Percentiles rank a stretch among this genome's conserved stretches.
phyloP scores from a whole-genome alignment of 64 coral and sea anemone species.

The Actinia tenebrosa region DNA sequence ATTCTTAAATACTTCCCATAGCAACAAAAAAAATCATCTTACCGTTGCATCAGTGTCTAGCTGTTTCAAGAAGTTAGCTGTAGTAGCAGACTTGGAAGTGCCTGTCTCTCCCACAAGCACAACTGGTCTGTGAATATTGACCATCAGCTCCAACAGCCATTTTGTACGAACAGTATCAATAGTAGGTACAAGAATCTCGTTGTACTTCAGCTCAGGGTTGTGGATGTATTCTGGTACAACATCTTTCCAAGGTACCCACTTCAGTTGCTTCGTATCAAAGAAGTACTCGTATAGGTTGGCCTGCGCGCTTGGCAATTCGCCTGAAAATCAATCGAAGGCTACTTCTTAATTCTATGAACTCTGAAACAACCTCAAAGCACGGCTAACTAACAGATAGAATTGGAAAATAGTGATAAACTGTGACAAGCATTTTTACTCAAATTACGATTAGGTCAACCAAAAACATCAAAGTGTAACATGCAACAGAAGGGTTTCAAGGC shows the following conservation, averaged over 20 bases:
- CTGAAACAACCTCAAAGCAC: no score
- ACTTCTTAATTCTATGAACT: no score
- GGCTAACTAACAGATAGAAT: no score
- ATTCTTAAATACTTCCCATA: background rate
- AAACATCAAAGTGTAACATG: no score
- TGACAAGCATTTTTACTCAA: no score
- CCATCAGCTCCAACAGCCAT: constrained; percentile 93
- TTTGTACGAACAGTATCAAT: constrained; percentile 95
- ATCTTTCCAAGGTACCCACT: constrained; percentile 94
- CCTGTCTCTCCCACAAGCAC: constrained; percentile 94
- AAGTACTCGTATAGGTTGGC: constrained; percentile 86
- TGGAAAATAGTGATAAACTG: no score
- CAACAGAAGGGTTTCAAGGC: no score
- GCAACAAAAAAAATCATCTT: background rate
- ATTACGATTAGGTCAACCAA: no score
- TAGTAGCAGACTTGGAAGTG: constrained; percentile 92
- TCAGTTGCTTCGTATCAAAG: constrained; percentile 80
- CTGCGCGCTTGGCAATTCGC: constrained; percentile 84
- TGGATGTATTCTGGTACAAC: constrained; percentile 90
- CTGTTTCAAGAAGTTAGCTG: constrained; percentile 76
- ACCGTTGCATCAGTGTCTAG: constrained; percentile 86
- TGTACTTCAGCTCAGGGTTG: constrained; percentile 93
- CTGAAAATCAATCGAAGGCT: constrained; percentile 6
- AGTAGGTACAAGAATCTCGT: constrained; percentile 95
- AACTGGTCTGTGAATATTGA: constrained; percentile 80